A percentile compares a stretch with the other conserved stretches of the same genome.
These are phyloP conservation scores for Lamproptera curius DNA, from an alignment of 2,888 invertebrate genomes.

Conservation along the genomic window DNA sequence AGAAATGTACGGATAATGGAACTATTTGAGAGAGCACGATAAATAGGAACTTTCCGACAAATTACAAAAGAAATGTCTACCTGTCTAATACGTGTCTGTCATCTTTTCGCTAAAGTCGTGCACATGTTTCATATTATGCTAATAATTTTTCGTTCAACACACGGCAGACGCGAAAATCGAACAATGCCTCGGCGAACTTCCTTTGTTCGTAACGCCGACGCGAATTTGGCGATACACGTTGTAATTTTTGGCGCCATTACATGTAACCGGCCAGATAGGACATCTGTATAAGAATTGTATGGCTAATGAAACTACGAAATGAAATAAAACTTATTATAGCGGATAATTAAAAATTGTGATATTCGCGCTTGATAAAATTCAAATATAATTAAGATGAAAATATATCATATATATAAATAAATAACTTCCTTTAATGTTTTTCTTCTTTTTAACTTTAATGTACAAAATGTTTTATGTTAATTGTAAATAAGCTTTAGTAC, in stretches of 20 bases:
- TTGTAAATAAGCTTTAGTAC: too few species aligned
- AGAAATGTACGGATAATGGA: too few species aligned
- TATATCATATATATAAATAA: too few species aligned
- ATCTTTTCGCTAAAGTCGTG: constrained; percentile 44
- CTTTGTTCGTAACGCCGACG: constrained; percentile 63
- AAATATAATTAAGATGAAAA: too few species aligned
- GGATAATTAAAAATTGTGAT: too few species aligned
- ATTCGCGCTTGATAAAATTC: too few species aligned
- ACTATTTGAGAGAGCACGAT: too few species aligned
- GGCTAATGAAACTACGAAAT: not conserved
- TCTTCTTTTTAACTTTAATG: too few species aligned
- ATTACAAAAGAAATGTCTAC: not conserved
- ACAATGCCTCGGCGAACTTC: constrained; percentile 69
- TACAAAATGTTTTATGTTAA: too few species aligned
- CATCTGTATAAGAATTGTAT: constrained; percentile 5
- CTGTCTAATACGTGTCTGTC: constrained; percentile 1
- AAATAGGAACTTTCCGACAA: too few species aligned
- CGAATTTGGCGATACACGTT: constrained; percentile 30
- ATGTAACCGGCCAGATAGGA: constrained; percentile 16
- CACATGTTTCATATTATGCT: constrained; percentile 52
- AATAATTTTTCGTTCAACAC: constrained; percentile 53
- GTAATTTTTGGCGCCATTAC: constrained; percentile 42
- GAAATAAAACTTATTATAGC: too few species aligned
- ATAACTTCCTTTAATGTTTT: too few species aligned
- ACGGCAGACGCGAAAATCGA: constrained; percentile 48